A percentile compares a stretch with the other conserved stretches of the same genome.
Conservation (phyloP, 2,113 vertebrate genomes). For the Anolis carolinensis region DNA sequence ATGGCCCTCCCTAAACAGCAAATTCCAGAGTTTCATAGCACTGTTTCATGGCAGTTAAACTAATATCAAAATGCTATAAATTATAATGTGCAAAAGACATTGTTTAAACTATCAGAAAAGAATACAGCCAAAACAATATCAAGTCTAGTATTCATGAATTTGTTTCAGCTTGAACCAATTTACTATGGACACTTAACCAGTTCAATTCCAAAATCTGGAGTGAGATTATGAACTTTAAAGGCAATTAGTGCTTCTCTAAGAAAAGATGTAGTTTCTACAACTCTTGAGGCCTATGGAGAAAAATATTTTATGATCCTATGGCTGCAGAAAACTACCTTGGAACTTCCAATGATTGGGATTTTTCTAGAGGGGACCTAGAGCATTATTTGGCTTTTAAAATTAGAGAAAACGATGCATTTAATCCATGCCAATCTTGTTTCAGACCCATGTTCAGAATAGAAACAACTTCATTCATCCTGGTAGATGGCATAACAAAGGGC, state of each 20-base stretch:
- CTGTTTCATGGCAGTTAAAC: no score
- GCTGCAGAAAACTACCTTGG: no score
- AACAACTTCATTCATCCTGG: neutral
- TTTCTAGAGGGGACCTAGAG: neutral
- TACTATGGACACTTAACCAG: neutral
- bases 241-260: neutral
- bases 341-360: neutral
- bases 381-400: neutral
- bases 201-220: neutral
- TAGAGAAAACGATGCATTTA: neutral
- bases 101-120: neutral
- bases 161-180: neutral
- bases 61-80: no score
- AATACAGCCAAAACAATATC: neutral
- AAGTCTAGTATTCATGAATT: neutral
- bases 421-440: neutral
- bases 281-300: neutral
- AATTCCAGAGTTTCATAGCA: no score
- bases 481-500: neutral
- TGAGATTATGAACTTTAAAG: neutral
- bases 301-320: neutral
- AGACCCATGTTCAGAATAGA: neutral
- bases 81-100: neutral
- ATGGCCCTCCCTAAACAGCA: no score
- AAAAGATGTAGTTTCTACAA: neutral